phyloP scores from a whole-genome alignment of 2,113 vertebrate genomes.

The Acanthochromis polyacanthus region DNA sequence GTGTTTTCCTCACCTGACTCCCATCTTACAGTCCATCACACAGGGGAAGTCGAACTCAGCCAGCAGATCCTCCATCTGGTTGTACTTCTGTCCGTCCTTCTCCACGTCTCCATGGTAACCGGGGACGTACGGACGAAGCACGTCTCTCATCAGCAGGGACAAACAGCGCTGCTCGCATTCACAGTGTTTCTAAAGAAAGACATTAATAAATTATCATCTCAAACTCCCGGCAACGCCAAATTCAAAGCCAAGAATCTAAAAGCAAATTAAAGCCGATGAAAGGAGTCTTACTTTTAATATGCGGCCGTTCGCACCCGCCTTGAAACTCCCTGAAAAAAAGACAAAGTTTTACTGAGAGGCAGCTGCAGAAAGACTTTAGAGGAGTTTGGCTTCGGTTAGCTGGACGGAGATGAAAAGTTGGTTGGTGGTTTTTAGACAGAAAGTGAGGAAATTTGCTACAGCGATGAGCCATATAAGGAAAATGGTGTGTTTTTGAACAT shows the following conservation, averaged over 20 bases:
- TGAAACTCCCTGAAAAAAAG: constrained; percentile 92
- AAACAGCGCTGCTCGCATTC: constrained; percentile 97
- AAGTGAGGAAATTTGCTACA: too few relatives aligned
- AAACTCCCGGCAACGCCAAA: neutral
- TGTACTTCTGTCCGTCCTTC: constrained; percentile 97
- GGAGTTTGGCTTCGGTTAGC: neutral
- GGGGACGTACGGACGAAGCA: constrained; percentile 92
- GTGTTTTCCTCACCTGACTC: constrained; percentile 85
- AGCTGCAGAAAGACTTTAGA: neutral
- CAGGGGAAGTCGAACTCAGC: constrained; percentile 96
- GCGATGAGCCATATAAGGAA: too few relatives aligned
- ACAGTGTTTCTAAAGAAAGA: constrained; percentile 89
- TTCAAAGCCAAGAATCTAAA: neutral
- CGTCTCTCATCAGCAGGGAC: constrained; percentile 92
- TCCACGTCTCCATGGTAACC: constrained; percentile 95
- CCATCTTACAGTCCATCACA: constrained; percentile 99
- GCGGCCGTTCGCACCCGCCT: constrained; percentile 93
- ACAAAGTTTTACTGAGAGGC: neutral
- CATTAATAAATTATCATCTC: neutral
- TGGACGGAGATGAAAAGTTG: neutral
- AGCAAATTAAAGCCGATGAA: neutral
- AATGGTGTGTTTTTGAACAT: too few relatives aligned
- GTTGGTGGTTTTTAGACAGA: too few relatives aligned
- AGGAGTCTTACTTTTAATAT: constrained; percentile 89
- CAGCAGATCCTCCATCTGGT: constrained; percentile 99